These are phyloP conservation scores for Mesorhabditis belari DNA, from an alignment of 2,888 invertebrate genomes.

Conservation along the genomic window DNA sequence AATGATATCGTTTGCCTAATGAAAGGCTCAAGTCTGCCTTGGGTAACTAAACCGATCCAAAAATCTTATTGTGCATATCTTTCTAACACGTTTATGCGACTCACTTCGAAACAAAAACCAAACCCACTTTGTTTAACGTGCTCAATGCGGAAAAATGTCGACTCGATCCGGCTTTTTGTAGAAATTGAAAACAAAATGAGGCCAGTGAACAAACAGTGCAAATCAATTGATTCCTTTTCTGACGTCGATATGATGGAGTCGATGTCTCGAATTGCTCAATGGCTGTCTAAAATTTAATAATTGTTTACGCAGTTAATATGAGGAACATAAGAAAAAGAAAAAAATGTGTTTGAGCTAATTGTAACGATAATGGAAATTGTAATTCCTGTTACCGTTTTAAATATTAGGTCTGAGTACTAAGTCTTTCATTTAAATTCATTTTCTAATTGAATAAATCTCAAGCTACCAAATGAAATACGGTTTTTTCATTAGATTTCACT, in stretches of 20 bases:
- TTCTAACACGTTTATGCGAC: too few relatives aligned
- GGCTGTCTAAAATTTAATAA: slow-evolving; percentile 53
- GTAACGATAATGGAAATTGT: too few relatives aligned
- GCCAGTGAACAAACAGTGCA: slow-evolving; percentile 60
- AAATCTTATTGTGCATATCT: too few relatives aligned
- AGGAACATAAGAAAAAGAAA: background rate
- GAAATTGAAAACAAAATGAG: slow-evolving; percentile 60
- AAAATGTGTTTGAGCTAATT: background rate
- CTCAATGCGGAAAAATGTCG: slow-evolving; percentile 64
- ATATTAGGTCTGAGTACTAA: too few relatives aligned
- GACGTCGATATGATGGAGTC: slow-evolving; percentile 39
- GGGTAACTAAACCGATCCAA: too few relatives aligned
- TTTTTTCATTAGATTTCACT: too few relatives aligned
- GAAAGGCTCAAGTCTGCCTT: too few relatives aligned
- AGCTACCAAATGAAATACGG: too few relatives aligned
- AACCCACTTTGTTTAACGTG: slow-evolving; percentile 60
- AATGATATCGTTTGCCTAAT: too few relatives aligned
- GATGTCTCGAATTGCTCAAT: slow-evolving; percentile 52
- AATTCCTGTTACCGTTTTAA: too few relatives aligned
- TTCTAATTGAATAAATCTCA: background rate
- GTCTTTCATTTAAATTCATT: background rate
- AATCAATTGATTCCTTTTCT: slow-evolving; percentile 51
- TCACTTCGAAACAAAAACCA: background rate
- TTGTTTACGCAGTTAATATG: background rate
- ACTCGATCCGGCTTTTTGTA: slow-evolving; percentile 60